A percentile compares a stretch with the other conserved stretches of the same genome.
Conservation (phyloP, 1,140 invertebrate genomes). For the Drosophila suzukii region DNA sequence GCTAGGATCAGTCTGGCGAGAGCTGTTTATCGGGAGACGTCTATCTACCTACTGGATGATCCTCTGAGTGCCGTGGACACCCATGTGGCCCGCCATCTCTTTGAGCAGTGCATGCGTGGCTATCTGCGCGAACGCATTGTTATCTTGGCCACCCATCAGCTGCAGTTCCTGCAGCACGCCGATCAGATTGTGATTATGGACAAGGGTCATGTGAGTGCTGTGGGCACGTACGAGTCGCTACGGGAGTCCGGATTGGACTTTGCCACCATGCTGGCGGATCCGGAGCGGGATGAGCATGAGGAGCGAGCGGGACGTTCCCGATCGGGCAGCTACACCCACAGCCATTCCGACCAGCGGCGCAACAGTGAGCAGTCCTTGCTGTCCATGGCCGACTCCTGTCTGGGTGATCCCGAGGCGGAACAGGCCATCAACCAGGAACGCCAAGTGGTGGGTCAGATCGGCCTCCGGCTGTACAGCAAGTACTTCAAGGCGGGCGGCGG, state of each 20-base stretch:
- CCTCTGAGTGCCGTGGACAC: slow-evolving; percentile 92
- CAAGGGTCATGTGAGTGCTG: slow-evolving; percentile 87
- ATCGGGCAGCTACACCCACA: slow-evolving; percentile 66
- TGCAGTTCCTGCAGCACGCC: slow-evolving; percentile 93
- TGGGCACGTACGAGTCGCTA: slow-evolving; percentile 88
- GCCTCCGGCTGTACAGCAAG: slow-evolving; percentile 86
- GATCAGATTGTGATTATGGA: slow-evolving; percentile 88
- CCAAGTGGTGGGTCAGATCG: slow-evolving; percentile 86
- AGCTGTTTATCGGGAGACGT: slow-evolving; percentile 91
- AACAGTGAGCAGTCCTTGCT: slow-evolving; percentile 84
- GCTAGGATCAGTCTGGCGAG: slow-evolving; percentile 95
- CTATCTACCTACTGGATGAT: slow-evolving; percentile 94
- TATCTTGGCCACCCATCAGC: slow-evolving; percentile 93
- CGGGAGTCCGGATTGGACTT: slow-evolving; percentile 88
- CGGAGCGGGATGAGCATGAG: slow-evolving; percentile 84
- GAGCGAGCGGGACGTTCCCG: slow-evolving; percentile 59
- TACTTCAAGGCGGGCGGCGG: slow-evolving; percentile 87
- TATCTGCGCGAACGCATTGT: slow-evolving; percentile 89
- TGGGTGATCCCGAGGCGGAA: slow-evolving; percentile 73
- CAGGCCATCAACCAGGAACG: slow-evolving; percentile 85
- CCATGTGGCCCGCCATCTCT: slow-evolving; percentile 89
- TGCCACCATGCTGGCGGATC: slow-evolving; percentile 86
- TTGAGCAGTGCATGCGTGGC: slow-evolving; percentile 89
- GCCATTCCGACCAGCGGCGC: slow-evolving; percentile 68
- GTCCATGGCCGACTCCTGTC: slow-evolving; percentile 86